phyloP scores from a whole-genome alignment of 2,888 invertebrate species.

The Boloria euphrosyne region DNA sequence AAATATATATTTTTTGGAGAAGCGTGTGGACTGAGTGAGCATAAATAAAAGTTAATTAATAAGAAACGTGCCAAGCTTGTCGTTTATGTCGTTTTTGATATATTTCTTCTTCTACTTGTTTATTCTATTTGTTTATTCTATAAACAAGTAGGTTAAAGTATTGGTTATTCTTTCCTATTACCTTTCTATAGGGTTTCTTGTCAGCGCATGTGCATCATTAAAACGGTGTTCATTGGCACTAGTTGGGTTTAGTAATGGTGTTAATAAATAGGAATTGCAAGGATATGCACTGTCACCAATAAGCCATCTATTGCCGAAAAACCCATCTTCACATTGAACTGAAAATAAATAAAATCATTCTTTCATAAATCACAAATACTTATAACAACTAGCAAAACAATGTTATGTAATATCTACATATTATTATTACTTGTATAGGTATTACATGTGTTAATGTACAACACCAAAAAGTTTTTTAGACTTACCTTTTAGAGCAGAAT shows the following conservation, averaged over 20 bases:
- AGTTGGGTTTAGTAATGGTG: too few species aligned
- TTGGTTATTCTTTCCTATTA: too few species aligned
- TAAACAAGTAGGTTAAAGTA: background rate
- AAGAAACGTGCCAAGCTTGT: background rate
- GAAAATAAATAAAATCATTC: background rate
- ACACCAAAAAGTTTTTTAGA: too few species aligned
- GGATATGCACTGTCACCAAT: too few species aligned
- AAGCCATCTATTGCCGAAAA: background rate
- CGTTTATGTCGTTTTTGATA: background rate
- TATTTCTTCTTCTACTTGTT: too few species aligned
- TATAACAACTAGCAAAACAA: background rate
- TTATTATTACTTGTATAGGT: too few species aligned
- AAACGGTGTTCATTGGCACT: too few species aligned
- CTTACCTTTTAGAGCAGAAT: constrained; percentile 22
- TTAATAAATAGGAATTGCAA: too few species aligned
- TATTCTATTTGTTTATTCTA: too few species aligned
- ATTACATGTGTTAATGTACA: too few species aligned
- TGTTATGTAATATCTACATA: too few species aligned
- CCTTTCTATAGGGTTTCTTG: background rate
- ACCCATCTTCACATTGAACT: background rate
- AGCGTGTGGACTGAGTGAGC: background rate
- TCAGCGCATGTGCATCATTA: background rate
- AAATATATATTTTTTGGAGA: background rate
- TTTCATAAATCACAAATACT: background rate
- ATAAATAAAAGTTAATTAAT: background rate